Base-by-base conservation (phyloP, 2,888 invertebrate genomes). In the Eristalis pertinax region DNA sequence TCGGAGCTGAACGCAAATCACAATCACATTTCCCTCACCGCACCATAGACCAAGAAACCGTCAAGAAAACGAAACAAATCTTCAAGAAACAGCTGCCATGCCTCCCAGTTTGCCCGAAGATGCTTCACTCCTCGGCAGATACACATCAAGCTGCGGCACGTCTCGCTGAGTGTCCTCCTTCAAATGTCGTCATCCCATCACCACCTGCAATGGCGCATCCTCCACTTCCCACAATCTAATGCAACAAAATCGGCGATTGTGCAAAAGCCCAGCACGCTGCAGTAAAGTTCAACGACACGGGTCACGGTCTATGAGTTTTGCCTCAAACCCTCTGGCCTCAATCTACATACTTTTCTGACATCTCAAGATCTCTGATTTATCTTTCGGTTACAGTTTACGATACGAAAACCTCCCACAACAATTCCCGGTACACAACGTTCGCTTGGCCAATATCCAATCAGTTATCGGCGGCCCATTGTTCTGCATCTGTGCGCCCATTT, bases 371-470 rank as follows among this genome's bases (percentile, higher is more conserved):
- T 15, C 65, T 69, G 70, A 73, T 76, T 82, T 58, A 72, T 67
- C 78, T 67, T 15, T 43, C 19, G 11, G 76, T 63, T 32, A 73
- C 68, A 65, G 64, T 73, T 69, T 77, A 79, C 62, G 65, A 75
- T 60, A 32, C 26, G 7, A 24, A n/a, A n/a, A 64, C 76, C 68
- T 56, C 67, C 74, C 60, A 8, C 50, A 78, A 75, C n/a, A n/a
- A n/a, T n/a, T 22, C 8, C 22, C 50, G 22, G 50, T 58, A 24
- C 58, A 65, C 41, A 69, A 58, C 63, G 50, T 64, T 64, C 77
- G 65, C 50, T 75, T 87, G 87, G 87, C 87, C 63, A 64, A 72
- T 87, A 69, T 84, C 87, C 87, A 87, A 87, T 87, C 87, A 76
- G 83, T 84, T 87, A 87, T 50, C 50, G 19, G 50, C 50, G 19